Percentiles rank a stretch among this genome's conserved stretches.
Conservation (phyloP, 2,113 vertebrate genomes). For the Otis tarda region DNA sequence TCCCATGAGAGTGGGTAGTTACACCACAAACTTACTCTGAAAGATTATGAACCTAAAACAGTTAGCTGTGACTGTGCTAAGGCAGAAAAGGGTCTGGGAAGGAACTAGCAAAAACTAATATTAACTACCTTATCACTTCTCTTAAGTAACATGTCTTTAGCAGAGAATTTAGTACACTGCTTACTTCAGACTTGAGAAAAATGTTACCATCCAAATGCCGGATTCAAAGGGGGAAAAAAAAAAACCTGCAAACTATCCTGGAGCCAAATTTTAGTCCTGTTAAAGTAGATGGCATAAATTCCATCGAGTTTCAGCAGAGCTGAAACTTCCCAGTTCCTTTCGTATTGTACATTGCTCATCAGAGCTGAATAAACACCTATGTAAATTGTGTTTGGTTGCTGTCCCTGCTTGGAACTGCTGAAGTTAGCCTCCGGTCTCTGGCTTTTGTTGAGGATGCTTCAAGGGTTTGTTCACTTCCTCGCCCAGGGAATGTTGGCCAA, state of each 20-base stretch:
- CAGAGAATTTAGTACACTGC: not conserved
- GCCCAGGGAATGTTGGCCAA: not conserved
- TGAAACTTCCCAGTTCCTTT: not conserved
- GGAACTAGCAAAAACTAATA: not conserved
- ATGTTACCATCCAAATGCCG: not conserved
- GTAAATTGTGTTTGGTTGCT: not conserved
- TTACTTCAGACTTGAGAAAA: not conserved
- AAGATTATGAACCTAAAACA: not conserved
- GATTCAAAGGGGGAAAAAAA: accelerated
- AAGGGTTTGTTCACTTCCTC: constrained; percentile 4
- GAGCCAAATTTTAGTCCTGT: not conserved
- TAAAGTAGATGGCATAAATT: not conserved
- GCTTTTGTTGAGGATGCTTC: not conserved
- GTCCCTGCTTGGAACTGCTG: not conserved
- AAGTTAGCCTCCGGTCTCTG: not conserved
- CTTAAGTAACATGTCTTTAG: not conserved
- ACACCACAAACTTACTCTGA: not conserved
- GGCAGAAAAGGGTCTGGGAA: not conserved
- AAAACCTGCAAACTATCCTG: too few relatives aligned
- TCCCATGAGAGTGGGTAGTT: not conserved
- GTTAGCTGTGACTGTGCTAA: not conserved
- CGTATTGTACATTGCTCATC: not conserved
- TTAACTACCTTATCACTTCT: not conserved
- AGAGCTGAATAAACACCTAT: not conserved
- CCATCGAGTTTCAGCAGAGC: not conserved